phyloP scores from a whole-genome alignment of 2,888 invertebrate genomes.

The Scaptomyza reducta region DNA sequence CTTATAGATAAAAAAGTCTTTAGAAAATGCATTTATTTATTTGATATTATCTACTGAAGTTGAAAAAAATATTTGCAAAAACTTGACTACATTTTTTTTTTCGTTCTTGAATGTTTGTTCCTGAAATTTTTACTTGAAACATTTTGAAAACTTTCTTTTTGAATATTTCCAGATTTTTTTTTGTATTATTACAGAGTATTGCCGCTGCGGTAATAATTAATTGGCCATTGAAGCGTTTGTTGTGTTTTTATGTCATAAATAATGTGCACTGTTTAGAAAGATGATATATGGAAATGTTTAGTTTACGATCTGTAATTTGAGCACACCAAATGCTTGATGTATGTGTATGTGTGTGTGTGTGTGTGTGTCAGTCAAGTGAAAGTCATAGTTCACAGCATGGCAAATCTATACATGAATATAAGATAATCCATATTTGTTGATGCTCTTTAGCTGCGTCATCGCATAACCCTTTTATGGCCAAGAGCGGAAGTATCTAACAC shows the following conservation, averaged over 20 bases:
- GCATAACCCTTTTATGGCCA: constrained; percentile 48
- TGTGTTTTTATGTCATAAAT: constrained; percentile 39
- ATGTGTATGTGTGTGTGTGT: constrained; percentile 12
- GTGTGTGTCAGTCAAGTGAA: constrained; percentile 47
- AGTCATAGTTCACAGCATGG: constrained; percentile 34
- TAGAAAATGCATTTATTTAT: too few relatives aligned
- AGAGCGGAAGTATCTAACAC: constrained; percentile 45
- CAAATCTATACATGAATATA: constrained; percentile 8
- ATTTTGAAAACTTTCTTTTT: too few relatives aligned
- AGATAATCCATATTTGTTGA: constrained; percentile 27
- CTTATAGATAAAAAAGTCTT: too few relatives aligned
- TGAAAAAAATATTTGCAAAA: too few relatives aligned
- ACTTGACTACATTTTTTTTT: too few relatives aligned
- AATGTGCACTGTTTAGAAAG: constrained; percentile 48
- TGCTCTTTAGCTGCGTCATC: constrained; percentile 63
- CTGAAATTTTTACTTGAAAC: too few relatives aligned
- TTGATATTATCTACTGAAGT: too few relatives aligned
- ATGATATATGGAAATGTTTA: constrained; percentile 63
- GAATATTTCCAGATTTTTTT: too few relatives aligned
- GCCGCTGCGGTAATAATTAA: neutral
- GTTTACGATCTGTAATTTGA: constrained; percentile 65
- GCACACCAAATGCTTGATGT: constrained; percentile 31
- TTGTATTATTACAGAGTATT: constrained; percentile 21
- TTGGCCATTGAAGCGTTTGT: neutral
- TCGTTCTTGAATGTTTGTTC: too few relatives aligned